Evolutionary conservation across 2,888 invertebrate genomes (phyloP), one percentile per base, ranked within the genome.

Genomic region (Ormyrus thymus): DNA sequence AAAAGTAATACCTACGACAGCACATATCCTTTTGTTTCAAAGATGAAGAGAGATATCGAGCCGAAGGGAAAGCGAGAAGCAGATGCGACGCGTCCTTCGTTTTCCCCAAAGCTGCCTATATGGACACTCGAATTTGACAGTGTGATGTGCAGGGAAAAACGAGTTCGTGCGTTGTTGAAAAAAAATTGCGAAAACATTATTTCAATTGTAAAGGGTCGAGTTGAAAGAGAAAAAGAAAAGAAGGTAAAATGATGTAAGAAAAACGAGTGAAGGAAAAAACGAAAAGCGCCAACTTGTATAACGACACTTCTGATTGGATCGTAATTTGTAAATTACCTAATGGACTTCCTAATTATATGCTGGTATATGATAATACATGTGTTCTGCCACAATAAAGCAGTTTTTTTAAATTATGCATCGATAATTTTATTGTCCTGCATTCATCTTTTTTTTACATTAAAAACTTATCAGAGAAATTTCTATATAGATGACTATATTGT

Each of bases 341-440:
- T 87, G 86, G 84, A 88, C 85, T 88, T 87, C 86, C 86, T 87
- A 86, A 88, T 88, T 87, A 88, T 88, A 88, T 87, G 88, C 88
- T 88, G 87, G 86, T 88, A 87, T 87, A 88, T 87, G 88, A 87
- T 88, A 87, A 85, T 88, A 88, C 88, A 87, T 89, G 89, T 89
- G 89, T 88, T 88, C 89, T 89, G 89, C 89, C 89, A 88, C 88
- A 89, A 89, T 89, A 89, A 89, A 89, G 89, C 89, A 89, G 89
- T 89, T 89, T 89, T 88, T 89, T 88, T 87, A 87, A 88, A 81
- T 74, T 77, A 76, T 11, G 7, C 55, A 48, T 55, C 46, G 51
- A 15, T 8, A 11, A 29, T 55, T 58, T 69, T 13, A 55, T 29
- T 56, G 10, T 29, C 7, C 10, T 53, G 11, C 45, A 55, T 68